Evolutionary conservation across 2,888 invertebrate genomes (phyloP).

Genomic region (Linyphia triangularis): DNA sequence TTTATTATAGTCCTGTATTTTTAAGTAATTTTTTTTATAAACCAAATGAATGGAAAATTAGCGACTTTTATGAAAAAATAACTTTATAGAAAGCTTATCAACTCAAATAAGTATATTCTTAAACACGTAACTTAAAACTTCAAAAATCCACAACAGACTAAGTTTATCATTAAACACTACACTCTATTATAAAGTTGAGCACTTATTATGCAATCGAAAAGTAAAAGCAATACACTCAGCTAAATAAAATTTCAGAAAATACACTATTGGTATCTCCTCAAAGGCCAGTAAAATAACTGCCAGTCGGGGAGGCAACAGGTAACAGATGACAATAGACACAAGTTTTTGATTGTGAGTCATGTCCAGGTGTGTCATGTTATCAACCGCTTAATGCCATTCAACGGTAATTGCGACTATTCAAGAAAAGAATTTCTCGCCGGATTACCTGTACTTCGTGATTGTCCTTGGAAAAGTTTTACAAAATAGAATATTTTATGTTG

Average conservation of each 20-base stretch:
- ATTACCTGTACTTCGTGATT: neutral
- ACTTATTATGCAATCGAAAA: neutral
- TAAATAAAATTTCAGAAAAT: too few species aligned
- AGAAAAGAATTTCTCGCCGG: neutral
- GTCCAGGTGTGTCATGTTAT: conserved; percentile 40
- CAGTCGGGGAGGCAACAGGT: neutral
- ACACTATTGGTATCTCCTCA: neutral
- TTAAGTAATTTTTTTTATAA: too few species aligned
- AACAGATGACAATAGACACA: conserved; percentile 22
- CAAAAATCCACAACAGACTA: too few species aligned
- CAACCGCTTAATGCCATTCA: conserved; percentile 21
- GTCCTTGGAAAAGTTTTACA: conserved; percentile 9
- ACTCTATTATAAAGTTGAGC: neutral
- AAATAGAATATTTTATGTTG: too few species aligned
- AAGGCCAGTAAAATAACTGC: neutral
- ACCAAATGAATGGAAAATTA: too few species aligned
- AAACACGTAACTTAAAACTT: too few species aligned
- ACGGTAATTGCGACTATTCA: conserved; percentile 42
- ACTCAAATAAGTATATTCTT: too few species aligned
- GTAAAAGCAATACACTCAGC: neutral
- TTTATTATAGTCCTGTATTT: too few species aligned
- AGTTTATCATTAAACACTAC: neutral
- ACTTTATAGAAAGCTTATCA: too few species aligned
- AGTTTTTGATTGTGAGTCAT: conserved; percentile 42
- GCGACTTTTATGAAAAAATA: too few species aligned